Percentiles rank a stretch among this genome's conserved stretches.
These are phyloP conservation scores for Microplitis mediator DNA, from an alignment of 1,140 invertebrate genomes.

Conservation along the genomic window DNA sequence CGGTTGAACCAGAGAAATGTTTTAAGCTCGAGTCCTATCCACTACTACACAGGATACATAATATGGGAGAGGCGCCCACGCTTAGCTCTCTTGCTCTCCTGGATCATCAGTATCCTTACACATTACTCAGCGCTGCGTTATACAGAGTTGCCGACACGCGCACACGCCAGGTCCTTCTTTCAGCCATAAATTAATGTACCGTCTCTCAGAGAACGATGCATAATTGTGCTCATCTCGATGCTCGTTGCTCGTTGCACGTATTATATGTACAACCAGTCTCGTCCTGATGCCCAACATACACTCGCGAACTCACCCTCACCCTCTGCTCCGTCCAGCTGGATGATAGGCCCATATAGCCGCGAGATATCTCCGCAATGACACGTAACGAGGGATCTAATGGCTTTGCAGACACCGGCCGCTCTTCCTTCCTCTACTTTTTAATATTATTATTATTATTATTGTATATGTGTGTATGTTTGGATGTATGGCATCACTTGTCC, in stretches of 20 bases:
- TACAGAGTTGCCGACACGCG: conserved; percentile 59
- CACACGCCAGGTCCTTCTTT: conserved; percentile 58
- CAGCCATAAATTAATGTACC: conserved; percentile 60
- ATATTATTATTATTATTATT: neutral
- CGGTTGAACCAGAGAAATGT: conserved; percentile 60
- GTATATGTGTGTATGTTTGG: too few relatives aligned
- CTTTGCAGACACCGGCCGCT: conserved; percentile 36
- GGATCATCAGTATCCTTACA: too few relatives aligned
- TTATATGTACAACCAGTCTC: too few relatives aligned
- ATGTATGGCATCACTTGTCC: too few relatives aligned
- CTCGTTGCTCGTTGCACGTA: too few relatives aligned
- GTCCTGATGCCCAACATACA: too few relatives aligned
- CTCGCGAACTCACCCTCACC: neutral
- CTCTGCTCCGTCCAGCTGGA: conserved; percentile 31
- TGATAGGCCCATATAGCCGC: neutral
- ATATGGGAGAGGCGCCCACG: conserved; percentile 22
- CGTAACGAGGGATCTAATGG: conserved; percentile 52
- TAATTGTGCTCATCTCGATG: conserved; percentile 47
- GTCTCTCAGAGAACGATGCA: conserved; percentile 50
- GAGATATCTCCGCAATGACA: conserved; percentile 47
- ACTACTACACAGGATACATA: neutral
- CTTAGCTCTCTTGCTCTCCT: neutral
- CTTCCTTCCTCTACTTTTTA: neutral
- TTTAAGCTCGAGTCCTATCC: conserved; percentile 48
- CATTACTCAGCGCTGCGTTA: too few relatives aligned